phyloP scores from a whole-genome alignment of 2,797 vertebrate genomes.

The Trichosurus vulpecula region DNA sequence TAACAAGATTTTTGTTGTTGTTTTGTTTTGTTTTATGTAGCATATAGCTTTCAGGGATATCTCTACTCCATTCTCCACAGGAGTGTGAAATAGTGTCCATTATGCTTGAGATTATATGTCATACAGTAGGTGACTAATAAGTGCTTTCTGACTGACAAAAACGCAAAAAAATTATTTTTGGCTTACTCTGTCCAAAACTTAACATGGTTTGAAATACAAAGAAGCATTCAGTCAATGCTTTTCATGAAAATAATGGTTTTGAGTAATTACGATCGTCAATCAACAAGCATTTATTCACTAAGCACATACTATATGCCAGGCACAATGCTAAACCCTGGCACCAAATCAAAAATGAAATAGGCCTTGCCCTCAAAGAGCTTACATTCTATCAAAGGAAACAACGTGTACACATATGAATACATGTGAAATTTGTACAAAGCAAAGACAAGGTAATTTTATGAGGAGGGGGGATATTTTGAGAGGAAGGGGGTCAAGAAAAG shows the following conservation, averaged over 20 bases:
- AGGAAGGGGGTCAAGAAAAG: not conserved
- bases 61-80: not conserved
- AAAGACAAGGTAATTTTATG: not conserved
- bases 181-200: not conserved
- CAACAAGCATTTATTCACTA: not conserved
- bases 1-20: not conserved
- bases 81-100: not conserved
- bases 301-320: not conserved
- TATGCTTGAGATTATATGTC: not conserved
- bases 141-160: not conserved
- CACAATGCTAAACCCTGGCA: not conserved
- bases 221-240: not conserved
- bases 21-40: not conserved
- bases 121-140: not conserved
- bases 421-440: not conserved
- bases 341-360: not conserved
- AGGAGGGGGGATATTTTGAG: not conserved
- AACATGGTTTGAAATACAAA: not conserved
- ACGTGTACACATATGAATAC: not conserved
- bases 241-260: not conserved
- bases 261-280: not conserved
- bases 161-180: not conserved
- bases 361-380: not conserved
- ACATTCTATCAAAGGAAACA: not conserved
- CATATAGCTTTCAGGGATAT: not conserved